A percentile compares a stretch with the other conserved stretches of the same genome.
phyloP scores from a whole-genome alignment of 2,113 vertebrate species.

The Chrysemys picta region DNA sequence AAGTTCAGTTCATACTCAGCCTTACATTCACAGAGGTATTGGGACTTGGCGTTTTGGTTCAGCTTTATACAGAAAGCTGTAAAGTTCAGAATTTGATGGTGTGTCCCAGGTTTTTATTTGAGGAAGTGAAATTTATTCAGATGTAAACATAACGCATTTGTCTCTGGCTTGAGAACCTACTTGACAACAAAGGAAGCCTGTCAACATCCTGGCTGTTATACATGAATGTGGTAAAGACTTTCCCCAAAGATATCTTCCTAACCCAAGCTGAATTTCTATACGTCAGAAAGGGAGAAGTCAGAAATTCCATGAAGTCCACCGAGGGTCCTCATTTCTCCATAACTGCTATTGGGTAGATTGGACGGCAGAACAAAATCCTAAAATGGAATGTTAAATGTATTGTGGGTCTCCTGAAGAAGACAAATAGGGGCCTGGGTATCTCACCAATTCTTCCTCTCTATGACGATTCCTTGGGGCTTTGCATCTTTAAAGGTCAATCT shows the following conservation, averaged over 20 bases:
- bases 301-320: background rate
- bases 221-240: background rate
- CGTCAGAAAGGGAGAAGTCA: background rate
- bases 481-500: slow-evolving; percentile 20
- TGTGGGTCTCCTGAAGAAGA: background rate
- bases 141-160: background rate
- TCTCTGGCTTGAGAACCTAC: background rate
- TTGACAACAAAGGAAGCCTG: background rate
- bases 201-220: background rate
- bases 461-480: slow-evolving; percentile 12
- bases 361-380: background rate
- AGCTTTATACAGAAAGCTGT: background rate
- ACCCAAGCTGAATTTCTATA: background rate
- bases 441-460: background rate
- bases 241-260: background rate
- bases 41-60: background rate
- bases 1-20: background rate
- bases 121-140: background rate
- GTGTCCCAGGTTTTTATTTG: background rate
- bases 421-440: background rate
- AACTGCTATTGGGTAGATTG: background rate
- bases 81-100: background rate
- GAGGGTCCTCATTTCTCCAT: background rate
- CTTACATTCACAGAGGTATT: background rate
- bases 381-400: background rate